Percentiles rank a stretch among this genome's conserved stretches.
Conservation (phyloP, 2,888 invertebrate genomes). For the Volucella bombylans region DNA sequence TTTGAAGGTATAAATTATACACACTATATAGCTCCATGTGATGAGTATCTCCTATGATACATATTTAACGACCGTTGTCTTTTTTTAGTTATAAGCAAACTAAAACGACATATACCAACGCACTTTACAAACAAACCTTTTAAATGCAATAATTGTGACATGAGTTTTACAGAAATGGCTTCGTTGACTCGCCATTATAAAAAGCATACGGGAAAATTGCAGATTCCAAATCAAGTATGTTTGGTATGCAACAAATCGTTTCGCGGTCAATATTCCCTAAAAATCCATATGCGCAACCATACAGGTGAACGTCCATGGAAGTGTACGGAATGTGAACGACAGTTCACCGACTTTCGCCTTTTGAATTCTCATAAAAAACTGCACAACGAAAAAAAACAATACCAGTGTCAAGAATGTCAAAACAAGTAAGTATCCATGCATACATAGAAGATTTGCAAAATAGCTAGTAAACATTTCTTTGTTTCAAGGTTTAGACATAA, state of each 20-base stretch:
- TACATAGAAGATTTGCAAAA: not conserved
- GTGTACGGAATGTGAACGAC: constrained; percentile 27
- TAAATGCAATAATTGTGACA: constrained; percentile 35
- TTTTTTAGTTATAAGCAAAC: constrained; percentile 26
- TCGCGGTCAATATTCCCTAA: constrained; percentile 25
- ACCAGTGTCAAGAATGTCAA: constrained; percentile 21
- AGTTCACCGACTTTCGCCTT: constrained; percentile 35
- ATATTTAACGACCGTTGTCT: not conserved
- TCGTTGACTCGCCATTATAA: constrained; percentile 39
- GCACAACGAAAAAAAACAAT: constrained; percentile 2
- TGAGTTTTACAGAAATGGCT: constrained; percentile 39
- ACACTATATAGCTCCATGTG: no score
- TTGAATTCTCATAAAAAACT: constrained; percentile 41
- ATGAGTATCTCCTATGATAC: no score
- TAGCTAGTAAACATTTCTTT: not conserved
- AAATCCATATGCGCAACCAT: constrained; percentile 48
- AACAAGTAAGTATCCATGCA: constrained; percentile 14
- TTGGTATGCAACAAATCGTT: constrained; percentile 24
- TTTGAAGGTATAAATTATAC: constrained; percentile 17
- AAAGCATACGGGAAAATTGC: constrained; percentile 7
- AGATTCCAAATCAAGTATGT: not conserved
- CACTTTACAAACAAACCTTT: constrained; percentile 41
- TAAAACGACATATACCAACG: constrained; percentile 42
- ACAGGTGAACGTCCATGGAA: constrained; percentile 52
- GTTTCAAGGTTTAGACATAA: constrained; percentile 35